Conservation (phyloP, 2,113 vertebrate genomes). For the Romanogobio albipinnatus region DNA sequence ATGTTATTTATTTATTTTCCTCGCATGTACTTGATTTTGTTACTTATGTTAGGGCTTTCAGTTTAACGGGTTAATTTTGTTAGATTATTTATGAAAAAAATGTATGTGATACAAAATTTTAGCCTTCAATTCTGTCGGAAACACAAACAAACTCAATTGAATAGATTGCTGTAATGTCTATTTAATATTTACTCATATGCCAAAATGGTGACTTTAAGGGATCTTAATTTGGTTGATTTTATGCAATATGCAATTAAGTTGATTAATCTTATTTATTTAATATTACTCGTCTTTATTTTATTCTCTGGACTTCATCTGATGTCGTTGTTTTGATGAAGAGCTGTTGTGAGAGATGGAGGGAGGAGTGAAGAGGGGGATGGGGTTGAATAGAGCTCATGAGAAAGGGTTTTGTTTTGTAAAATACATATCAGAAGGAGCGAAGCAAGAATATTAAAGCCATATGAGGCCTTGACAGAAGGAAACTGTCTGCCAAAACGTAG, state of each 20-base stretch:
- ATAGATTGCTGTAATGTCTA: not conserved
- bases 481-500: conserved; percentile 62
- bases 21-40: not conserved
- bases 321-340: conserved; percentile 25
- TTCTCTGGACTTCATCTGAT: not conserved
- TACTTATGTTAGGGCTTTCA: not conserved
- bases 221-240: not conserved
- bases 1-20: not conserved
- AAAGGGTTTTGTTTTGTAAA: conserved; percentile 69
- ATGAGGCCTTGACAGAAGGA: conserved; percentile 68
- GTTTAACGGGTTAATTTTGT: not conserved
- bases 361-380: conserved; percentile 43
- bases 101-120: not conserved
- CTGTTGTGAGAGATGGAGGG: conserved; percentile 50
- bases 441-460: conserved; percentile 76
- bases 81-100: not conserved
- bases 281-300: not conserved
- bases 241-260: not conserved
- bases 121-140: not conserved
- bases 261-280: not conserved
- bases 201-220: not conserved
- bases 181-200: not conserved
- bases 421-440: conserved; percentile 70
- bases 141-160: not conserved
- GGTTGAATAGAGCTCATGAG: conserved; percentile 60